Conservation (phyloP, 2,113 vertebrate genomes). For the Cyrtonyx montezumae region DNA sequence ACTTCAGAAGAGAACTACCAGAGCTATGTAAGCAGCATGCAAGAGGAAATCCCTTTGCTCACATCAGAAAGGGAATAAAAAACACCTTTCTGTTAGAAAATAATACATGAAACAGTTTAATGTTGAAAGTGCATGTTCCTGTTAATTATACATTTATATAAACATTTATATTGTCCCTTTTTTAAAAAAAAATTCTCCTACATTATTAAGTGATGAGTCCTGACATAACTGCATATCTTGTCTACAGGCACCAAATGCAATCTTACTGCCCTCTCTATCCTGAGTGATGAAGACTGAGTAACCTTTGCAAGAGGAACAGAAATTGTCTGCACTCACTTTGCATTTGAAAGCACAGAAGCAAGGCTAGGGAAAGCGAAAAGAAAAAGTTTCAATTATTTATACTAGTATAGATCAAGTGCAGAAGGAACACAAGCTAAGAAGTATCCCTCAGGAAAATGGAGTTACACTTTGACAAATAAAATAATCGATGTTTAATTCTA, state of each 20-base stretch:
- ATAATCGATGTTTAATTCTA: not conserved
- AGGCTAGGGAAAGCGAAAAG: not conserved
- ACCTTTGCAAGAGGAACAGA: not conserved
- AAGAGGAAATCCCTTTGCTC: not conserved
- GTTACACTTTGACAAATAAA: not conserved
- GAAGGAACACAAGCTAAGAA: not conserved
- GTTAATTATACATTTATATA: not conserved
- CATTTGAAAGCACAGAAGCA: not conserved
- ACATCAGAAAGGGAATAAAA: not conserved
- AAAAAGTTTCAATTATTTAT: not conserved
- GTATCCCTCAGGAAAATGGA: not conserved
- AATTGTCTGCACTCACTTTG: not conserved
- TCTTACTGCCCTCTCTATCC: not conserved
- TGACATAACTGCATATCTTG: not conserved
- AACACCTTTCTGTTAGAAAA: not conserved
- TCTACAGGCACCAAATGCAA: not conserved
- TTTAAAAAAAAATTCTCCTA: not conserved
- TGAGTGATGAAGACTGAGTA: not conserved
- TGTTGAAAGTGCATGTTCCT: not conserved
- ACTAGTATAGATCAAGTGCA: not conserved
- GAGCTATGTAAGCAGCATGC: not conserved
- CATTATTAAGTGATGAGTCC: not conserved
- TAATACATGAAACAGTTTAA: not conserved
- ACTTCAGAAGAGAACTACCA: slow-evolving; percentile 24
- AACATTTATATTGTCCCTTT: not conserved